A percentile compares a stretch with the other conserved stretches of the same genome.
phyloP scores from a whole-genome alignment of 2,113 vertebrate species.

The Larimichthys polyactis region DNA sequence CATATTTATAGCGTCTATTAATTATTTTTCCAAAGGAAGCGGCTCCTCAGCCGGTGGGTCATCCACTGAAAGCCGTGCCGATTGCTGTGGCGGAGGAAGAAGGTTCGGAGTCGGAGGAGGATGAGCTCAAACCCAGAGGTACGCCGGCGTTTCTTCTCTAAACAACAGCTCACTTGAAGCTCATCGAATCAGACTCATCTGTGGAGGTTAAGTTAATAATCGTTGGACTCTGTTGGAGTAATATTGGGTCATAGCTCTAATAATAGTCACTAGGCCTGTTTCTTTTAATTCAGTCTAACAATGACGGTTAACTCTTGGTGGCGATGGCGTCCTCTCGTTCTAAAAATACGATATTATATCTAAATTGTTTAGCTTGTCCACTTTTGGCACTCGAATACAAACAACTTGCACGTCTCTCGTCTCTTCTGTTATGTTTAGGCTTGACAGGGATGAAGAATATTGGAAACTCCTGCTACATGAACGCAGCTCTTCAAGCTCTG shows the following conservation, averaged over 20 bases:
- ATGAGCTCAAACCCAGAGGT: constrained; percentile 98
- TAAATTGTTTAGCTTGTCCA: background rate
- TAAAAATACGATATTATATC: background rate
- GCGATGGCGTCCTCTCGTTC: background rate
- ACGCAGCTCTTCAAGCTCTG: constrained; percentile 95
- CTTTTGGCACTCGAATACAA: background rate
- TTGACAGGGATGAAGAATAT: constrained; percentile 99
- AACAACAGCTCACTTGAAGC: background rate
- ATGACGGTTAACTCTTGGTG: background rate
- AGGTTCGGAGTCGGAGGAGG: constrained; percentile 96
- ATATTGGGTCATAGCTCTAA: background rate
- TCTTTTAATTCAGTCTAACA: background rate
- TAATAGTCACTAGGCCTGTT: constrained; percentile 12
- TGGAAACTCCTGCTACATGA: constrained; percentile 99
- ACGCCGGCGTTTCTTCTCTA: constrained; percentile 12
- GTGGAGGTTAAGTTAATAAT: background rate
- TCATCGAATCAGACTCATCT: background rate
- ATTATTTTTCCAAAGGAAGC: constrained; percentile 82
- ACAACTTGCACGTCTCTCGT: background rate
- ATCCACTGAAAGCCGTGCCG: constrained; percentile 91
- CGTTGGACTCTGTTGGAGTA: background rate
- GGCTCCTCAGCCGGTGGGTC: constrained; percentile 72
- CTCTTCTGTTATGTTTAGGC: constrained; percentile 76
- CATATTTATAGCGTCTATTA: constrained; percentile 8
- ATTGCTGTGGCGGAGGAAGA: constrained; percentile 97